Percentiles rank a stretch among this genome's conserved stretches.
These are phyloP conservation scores for Ophiodon elongatus DNA, from an alignment of 2,113 vertebrate species.

Conservation along the genomic window DNA sequence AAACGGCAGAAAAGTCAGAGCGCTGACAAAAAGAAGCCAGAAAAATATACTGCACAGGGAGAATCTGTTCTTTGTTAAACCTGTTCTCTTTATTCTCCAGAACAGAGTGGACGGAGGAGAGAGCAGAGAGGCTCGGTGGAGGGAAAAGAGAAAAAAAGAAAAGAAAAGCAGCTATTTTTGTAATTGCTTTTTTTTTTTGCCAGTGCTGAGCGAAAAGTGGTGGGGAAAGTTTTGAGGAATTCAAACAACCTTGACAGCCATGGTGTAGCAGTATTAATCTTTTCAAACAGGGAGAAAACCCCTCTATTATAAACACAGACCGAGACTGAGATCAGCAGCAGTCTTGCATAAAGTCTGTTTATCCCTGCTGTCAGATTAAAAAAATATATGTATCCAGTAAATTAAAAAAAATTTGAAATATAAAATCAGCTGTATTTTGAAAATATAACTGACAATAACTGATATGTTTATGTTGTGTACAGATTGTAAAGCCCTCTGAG, in stretches of 20 bases:
- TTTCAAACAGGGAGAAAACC: conserved; percentile 80
- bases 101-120: conserved; percentile 35
- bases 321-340: conserved; percentile 49
- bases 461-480: too few relatives aligned
- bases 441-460: neutral
- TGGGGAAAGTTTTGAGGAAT: conserved; percentile 71
- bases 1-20: conserved; percentile 12
- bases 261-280: conserved; percentile 82
- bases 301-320: conserved; percentile 81
- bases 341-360: conserved; percentile 57
- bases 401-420: conserved; percentile 45
- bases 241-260: conserved; percentile 82
- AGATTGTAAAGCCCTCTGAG: too few relatives aligned
- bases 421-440: conserved; percentile 19
- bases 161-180: conserved; percentile 68
- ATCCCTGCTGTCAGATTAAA: conserved; percentile 61
- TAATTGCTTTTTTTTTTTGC: conserved; percentile 51
- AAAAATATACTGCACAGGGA: conserved; percentile 39
- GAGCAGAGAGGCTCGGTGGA: conserved; percentile 38
- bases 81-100: conserved; percentile 40
- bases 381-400: conserved; percentile 20
- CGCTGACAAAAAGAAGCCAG: conserved; percentile 13
- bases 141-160: conserved; percentile 16
- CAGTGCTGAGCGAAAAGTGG: conserved; percentile 69
- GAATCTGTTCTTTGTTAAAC: conserved; percentile 77